Evolutionary conservation across 2,888 invertebrate genomes (phyloP), one percentile per base, ranked within the genome.

Genomic region (Ethmia dodecea): DNA sequence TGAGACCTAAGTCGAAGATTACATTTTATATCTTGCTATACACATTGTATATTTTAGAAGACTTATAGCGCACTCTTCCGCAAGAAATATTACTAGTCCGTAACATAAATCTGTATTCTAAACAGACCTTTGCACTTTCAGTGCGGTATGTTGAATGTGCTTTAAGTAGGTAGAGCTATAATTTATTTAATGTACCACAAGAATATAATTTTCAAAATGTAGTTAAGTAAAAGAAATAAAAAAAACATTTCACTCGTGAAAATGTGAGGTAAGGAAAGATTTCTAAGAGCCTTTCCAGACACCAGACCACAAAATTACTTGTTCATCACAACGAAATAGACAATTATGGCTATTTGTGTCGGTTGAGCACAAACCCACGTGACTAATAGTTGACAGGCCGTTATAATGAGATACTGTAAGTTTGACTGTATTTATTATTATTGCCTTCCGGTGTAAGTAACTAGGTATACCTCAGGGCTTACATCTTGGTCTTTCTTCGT

Each of bases 1-100:
- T 52, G 45, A 58, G 57, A 59, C 64, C 57, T 68, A 60, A 54
- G 53, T 45, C 42, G 38, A 38, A 46, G 38, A 47, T 49, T 52
- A 47, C 51, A 45, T 50, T 53, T 49, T 49, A 43, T 37, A 39
- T 41, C 31, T 16, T 20, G 20, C 18, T 16, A 22, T 10, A 24
- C n/a, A n/a, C n/a, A n/a, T n/a, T n/a, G n/a, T n/a, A n/a, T n/a
- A n/a, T n/a, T n/a, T n/a, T n/a, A n/a, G n/a, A n/a, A n/a, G n/a
- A n/a, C n/a, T n/a, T n/a, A 11, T 8, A 9, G 18, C 15, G 30
- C n/a, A n/a, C n/a, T n/a, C n/a, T n/a, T n/a, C n/a, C n/a, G n/a
- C n/a, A n/a, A n/a, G n/a, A n/a, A n/a, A n/a, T n/a, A n/a, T n/a
- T n/a, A n/a, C n/a, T n/a, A n/a, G n/a, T n/a, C n/a, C n/a, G n/a